phyloP scores from a whole-genome alignment of 2,113 vertebrate species.

The Mustelus asterias region DNA sequence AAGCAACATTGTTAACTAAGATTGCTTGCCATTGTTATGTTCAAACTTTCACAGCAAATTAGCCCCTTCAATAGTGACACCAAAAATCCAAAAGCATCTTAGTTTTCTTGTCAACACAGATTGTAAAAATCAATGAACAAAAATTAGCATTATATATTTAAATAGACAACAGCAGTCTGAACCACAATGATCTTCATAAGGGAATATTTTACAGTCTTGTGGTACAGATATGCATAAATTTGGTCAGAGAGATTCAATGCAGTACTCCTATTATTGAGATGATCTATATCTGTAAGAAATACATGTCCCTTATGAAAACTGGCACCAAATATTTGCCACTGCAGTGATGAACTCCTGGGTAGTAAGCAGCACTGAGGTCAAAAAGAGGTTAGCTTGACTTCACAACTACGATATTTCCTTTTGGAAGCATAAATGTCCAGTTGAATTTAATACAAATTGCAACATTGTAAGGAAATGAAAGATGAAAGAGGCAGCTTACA shows the following conservation, averaged over 20 bases:
- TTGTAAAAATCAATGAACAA: neutral
- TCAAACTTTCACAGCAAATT: neutral
- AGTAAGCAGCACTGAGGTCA: constrained; percentile 9
- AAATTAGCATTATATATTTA: neutral
- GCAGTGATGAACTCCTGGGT: neutral
- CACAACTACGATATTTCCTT: constrained; percentile 10
- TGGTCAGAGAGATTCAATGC: neutral
- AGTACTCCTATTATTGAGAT: neutral
- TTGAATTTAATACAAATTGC: neutral
- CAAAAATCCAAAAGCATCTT: neutral
- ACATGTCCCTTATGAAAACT: neutral
- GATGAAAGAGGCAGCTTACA: neutral
- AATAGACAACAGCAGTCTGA: neutral
- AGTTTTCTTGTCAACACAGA: neutral
- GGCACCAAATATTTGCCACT: neutral
- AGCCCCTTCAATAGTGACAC: neutral
- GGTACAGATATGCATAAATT: neutral
- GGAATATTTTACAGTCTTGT: neutral
- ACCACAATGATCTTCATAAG: neutral
- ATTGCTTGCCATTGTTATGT: neutral
- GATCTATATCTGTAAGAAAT: neutral
- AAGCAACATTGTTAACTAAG: neutral
- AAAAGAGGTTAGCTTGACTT: constrained; percentile 11
- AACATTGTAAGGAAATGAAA: constrained; percentile 7
- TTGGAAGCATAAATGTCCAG: constrained; percentile 7